Evolutionary conservation across 2,113 vertebrate species (phyloP).

Genomic region (Hoplias malabaricus): DNA sequence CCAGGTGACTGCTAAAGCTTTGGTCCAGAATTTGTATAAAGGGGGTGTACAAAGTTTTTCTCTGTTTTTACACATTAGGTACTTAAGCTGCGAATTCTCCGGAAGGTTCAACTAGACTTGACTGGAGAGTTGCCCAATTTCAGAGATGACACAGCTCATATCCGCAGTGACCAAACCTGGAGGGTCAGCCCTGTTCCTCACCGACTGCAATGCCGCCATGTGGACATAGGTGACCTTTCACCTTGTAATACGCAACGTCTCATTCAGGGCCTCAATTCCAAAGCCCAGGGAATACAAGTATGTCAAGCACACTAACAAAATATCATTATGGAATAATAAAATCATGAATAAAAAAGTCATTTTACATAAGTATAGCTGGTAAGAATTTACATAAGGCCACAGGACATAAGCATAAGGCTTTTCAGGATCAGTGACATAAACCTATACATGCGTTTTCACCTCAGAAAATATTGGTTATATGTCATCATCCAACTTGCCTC

Average conservation of each 20-base stretch:
- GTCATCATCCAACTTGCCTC: too few relatives aligned
- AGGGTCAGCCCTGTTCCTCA: conserved; percentile 70
- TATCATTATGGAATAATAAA: background rate
- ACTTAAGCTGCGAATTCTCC: conserved; percentile 63
- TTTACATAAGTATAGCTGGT: too few relatives aligned
- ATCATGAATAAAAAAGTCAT: too few relatives aligned
- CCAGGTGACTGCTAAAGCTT: background rate
- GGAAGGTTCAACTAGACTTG: conserved; percentile 72
- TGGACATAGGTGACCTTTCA: conserved; percentile 75
- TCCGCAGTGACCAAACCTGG: conserved; percentile 69
- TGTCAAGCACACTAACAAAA: background rate
- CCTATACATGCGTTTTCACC: too few relatives aligned
- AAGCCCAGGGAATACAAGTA: conserved; percentile 79
- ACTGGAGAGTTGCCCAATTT: conserved; percentile 71
- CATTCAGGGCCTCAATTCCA: conserved; percentile 65
- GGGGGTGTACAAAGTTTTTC: too few relatives aligned
- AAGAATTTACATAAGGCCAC: too few relatives aligned
- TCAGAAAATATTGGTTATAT: too few relatives aligned
- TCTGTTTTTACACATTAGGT: conserved; percentile 55
- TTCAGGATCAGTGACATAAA: too few relatives aligned
- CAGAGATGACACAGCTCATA: conserved; percentile 58
- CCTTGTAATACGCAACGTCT: conserved; percentile 72
- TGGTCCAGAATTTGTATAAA: too few relatives aligned
- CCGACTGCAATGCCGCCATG: conserved; percentile 73
- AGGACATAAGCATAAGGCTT: too few relatives aligned